Percentiles rank a stretch among this genome's conserved stretches.
phyloP scores from a whole-genome alignment of 2,113 vertebrate species.

The Sapajus apella region DNA sequence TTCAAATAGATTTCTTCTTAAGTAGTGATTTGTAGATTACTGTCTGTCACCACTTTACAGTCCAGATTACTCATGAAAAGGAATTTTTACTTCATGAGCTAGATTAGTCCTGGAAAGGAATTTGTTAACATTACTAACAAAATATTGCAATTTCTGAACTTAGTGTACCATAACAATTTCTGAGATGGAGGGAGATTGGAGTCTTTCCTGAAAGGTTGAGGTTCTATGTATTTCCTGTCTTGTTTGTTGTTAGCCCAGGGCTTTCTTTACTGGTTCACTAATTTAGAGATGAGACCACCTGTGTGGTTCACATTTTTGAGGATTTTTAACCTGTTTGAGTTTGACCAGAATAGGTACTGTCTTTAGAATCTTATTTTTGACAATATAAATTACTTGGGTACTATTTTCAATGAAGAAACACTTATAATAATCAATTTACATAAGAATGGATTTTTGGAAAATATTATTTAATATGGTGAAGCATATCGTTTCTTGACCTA shows the following conservation, averaged over 20 bases:
- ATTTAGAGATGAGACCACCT: neutral
- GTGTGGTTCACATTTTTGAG: neutral
- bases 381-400: neutral
- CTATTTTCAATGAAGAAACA: neutral
- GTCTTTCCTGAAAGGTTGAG: neutral
- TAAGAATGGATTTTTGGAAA: neutral
- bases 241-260: neutral
- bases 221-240: neutral
- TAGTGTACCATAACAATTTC: neutral
- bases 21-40: neutral
- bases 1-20: neutral
- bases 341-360: neutral
- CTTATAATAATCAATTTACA: neutral
- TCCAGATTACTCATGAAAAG: neutral
- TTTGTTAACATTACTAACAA: neutral
- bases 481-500: neutral
- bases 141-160: neutral
- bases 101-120: neutral
- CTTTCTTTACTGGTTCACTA: neutral
- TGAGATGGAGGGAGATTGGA: neutral
- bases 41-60: neutral
- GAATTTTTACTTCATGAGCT: neutral
- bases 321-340: neutral
- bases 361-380: constrained; percentile 29
- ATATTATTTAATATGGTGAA: neutral